Evolutionary conservation across 2,888 invertebrate genomes (phyloP).

Genomic region (Leistus spinibarbis): DNA sequence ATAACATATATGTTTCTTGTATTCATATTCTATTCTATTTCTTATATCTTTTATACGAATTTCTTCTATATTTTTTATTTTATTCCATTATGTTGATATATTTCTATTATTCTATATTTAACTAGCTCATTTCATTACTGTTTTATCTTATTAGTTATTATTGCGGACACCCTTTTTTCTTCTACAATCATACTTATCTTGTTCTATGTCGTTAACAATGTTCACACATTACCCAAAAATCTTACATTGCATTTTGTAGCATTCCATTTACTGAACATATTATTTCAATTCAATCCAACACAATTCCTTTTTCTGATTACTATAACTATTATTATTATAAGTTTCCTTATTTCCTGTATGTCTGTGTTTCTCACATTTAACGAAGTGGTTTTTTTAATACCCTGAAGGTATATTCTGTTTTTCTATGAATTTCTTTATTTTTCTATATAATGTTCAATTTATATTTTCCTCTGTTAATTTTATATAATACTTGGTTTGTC

Average conservation of each 20-base stretch:
- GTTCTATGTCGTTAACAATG: background rate
- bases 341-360: too few species aligned
- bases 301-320: background rate
- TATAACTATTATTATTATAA: background rate
- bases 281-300: background rate
- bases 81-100: background rate
- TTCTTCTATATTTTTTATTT: background rate
- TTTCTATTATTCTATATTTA: too few species aligned
- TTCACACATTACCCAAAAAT: background rate
- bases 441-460: too few species aligned
- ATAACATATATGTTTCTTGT: slow-evolving; percentile 6
- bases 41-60: background rate
- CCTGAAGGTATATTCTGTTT: too few species aligned
- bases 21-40: background rate
- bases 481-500: too few species aligned
- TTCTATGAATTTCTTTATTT: too few species aligned
- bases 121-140: too few species aligned
- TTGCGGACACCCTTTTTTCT: too few species aligned
- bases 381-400: too few species aligned
- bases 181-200: background rate
- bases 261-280: too few species aligned
- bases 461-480: too few species aligned
- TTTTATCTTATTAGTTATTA: too few species aligned
- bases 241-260: background rate
- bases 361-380: slow-evolving; percentile 14